Percentiles rank a stretch among this genome's conserved stretches.
phyloP scores from a whole-genome alignment of 2,797 vertebrate species.

The Notoglanidium macrostoma region DNA sequence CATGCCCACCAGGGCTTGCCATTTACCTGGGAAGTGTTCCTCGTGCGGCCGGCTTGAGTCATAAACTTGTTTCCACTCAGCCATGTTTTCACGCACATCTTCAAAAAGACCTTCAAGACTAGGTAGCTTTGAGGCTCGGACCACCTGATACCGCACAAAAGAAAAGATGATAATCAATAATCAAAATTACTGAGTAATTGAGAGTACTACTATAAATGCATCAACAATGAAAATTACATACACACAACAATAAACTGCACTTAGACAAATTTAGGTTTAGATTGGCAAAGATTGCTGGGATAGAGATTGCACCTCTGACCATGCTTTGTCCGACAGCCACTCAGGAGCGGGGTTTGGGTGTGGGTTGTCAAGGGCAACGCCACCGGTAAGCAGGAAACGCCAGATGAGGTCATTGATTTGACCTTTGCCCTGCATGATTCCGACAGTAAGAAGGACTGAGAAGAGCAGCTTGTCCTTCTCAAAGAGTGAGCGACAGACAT shows the following conservation, averaged over 20 bases:
- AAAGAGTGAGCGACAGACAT: slow-evolving; percentile 91
- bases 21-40: slow-evolving; percentile 78
- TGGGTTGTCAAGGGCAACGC: slow-evolving; percentile 87
- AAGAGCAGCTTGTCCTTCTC: slow-evolving; percentile 96
- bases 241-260: not conserved
- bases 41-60: slow-evolving; percentile 84
- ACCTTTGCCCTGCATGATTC: slow-evolving; percentile 85
- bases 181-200: not conserved
- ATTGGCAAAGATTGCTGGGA: not conserved
- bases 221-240: not conserved
- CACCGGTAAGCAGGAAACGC: slow-evolving; percentile 89
- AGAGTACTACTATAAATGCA: not conserved
- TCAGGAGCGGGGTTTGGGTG: slow-evolving; percentile 84
- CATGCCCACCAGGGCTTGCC: slow-evolving; percentile 74
- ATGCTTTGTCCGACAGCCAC: slow-evolving; percentile 89
- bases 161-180: not conserved
- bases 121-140: slow-evolving; percentile 80
- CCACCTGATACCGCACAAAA: slow-evolving; percentile 57
- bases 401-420: slow-evolving; percentile 80
- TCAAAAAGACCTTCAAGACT: slow-evolving; percentile 77
- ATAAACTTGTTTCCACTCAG: slow-evolving; percentile 84
- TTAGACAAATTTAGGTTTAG: not conserved
- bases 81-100: slow-evolving; percentile 71
- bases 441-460: slow-evolving; percentile 86
- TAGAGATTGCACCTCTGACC: slow-evolving; percentile 76